Percentiles rank a stretch among this genome's conserved stretches.
Evolutionary conservation across 2,113 vertebrate genomes (phyloP).

Genomic region (Mungos mungo): DNA sequence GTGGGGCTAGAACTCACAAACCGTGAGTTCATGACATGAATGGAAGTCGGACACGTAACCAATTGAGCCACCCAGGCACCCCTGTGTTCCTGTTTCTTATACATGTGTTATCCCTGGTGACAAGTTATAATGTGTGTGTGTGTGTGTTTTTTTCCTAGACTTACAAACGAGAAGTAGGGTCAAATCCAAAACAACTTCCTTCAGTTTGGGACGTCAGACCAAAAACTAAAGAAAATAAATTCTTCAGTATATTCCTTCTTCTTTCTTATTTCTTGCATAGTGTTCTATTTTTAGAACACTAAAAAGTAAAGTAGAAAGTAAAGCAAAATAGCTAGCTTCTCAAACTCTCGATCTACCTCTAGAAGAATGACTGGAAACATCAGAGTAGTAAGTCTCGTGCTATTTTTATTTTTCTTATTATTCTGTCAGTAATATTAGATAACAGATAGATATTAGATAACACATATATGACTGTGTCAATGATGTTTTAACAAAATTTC

Average conservation of each 20-base stretch:
- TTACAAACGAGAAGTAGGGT: background rate
- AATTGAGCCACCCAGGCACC: no score
- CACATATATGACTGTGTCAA: background rate
- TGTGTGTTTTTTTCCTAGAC: no score
- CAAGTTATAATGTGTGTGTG: background rate
- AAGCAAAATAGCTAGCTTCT: background rate
- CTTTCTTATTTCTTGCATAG: background rate
- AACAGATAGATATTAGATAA: background rate
- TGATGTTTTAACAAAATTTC: background rate
- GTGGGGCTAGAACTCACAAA: no score
- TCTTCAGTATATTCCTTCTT: background rate
- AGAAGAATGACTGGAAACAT: background rate
- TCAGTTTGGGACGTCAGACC: background rate
- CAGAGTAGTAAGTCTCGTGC: background rate
- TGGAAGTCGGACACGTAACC: no score
- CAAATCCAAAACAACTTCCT: constrained; percentile 30
- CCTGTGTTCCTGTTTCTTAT: background rate
- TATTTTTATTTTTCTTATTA: background rate
- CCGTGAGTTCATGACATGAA: no score
- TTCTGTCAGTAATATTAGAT: background rate
- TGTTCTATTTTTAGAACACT: no score
- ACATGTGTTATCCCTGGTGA: background rate
- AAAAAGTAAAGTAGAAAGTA: no score
- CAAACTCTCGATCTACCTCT: background rate
- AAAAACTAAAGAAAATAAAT: constrained; percentile 45